Base-by-base conservation (phyloP, 2,797 vertebrate species). In the Rhinichthys osculus region DNA sequence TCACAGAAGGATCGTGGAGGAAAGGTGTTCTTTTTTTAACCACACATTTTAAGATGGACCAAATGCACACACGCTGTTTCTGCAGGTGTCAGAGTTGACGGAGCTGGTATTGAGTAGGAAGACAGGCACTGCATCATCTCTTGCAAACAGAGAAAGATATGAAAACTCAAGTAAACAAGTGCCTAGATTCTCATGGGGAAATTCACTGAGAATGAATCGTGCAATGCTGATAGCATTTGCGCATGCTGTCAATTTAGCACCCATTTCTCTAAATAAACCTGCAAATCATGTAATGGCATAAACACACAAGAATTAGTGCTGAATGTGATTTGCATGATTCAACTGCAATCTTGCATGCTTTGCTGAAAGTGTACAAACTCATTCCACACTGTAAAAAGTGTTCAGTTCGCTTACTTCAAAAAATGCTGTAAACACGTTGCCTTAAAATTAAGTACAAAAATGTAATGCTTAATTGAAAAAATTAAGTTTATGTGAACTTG, bases 61-160 rank as follows among this genome's bases (percentile, higher is more conserved):
- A 80, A 74, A 85, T 54, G 33, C 30, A n/a, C 44, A 66, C 81
- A 85, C 19, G 62, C 67, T 70, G 83, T 79, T 85, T 71, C 38
- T 67, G 40, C 50, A 79, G 40, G 67, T 59, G 52, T 79, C 66
- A 70, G 40, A 79, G 76, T 71, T 79, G 74, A 77, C 30, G 17
- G 62, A 69, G 83, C 54, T 14, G 27, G 64, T 71, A 62, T 71
- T 79, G 83, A 62, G 76, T 62, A 54, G 76, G 66, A 80, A 80
- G 66, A 85, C 27, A 82, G 81, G 69, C 81, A 57, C n/a, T 35
- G 50, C 47, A 85, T 78, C 74, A 85, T 71, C 42, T 33, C 66
- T 70, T 33, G 85, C 88, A 87, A 88, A 83, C 42, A 54, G 35
- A 71, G 23, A 78, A 74, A 81, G 88, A 91, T 91, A 83, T 66